Evolutionary conservation across 2,113 vertebrate genomes (phyloP), one percentile per base, ranked within the genome.

Genomic region (Oxyura jamaicensis): DNA sequence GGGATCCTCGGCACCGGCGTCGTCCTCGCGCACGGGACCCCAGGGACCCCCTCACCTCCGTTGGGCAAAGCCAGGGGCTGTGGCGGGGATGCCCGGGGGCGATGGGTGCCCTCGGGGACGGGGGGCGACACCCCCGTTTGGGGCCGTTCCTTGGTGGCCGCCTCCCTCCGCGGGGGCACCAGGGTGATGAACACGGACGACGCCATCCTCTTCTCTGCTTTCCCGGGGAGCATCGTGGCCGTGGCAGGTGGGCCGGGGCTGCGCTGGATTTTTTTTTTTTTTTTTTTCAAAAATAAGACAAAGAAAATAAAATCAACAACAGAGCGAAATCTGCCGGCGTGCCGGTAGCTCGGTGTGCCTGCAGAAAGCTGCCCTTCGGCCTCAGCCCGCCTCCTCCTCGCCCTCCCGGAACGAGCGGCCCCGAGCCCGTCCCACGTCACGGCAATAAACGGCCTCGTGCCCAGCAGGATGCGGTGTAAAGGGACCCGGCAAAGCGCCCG

Each of bases 161-260:
- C 69, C 0, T 95, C 92, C 14, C 97, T 95, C 86, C 56, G 97
- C 0, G 99, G 99, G 28, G 99, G 97, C 3, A 98, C 90, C 67
- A 99, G 97, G 25, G 98, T 99, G 97, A 99, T 99, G 95, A 99
- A 99, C 83, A 99, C 88, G 0, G 99, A 99, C 0, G 99, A 99
- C 59, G 99, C 98, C 5, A 99, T 97, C 91, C 98, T 98, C 95
- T 99, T 99, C 92, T 98, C 98, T 0, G 96, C 93, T 79, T 97
- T 97, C 14, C 96, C 83, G 0, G 98, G 94, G 95, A 98, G 96
- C 62, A 93, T 92, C 1, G 28, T 28, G 1, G 3, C 67, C 65
- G 85, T 28, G 8, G 0, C 15, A 3, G 50, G 56, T 26, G 52
- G 65, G 28, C 14, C 0, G 0, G 52, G 48, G 28, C 5, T 10